phyloP scores from a whole-genome alignment of 2,888 invertebrate species.

The Sarcophaga rosellei region DNA sequence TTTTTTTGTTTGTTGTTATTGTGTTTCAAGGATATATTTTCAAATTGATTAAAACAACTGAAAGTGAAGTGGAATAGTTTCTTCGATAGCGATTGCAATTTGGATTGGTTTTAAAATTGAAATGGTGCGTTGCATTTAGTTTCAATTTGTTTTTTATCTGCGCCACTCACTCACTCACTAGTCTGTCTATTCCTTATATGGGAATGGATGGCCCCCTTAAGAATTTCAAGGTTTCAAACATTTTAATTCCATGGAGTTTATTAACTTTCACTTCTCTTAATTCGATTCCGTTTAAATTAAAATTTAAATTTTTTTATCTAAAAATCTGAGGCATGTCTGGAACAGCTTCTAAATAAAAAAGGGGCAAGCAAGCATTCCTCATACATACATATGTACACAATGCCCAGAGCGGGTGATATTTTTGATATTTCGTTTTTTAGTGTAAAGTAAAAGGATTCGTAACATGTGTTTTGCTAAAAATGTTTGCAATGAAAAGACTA shows the following conservation, averaged over 20 bases:
- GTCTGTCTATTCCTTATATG: slow-evolving; percentile 9
- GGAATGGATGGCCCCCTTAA: neutral
- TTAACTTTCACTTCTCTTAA: neutral
- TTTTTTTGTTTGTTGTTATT: slow-evolving; percentile 18
- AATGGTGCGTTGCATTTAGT: slow-evolving; percentile 34
- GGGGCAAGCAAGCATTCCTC: too few species aligned
- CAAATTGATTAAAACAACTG: slow-evolving; percentile 38
- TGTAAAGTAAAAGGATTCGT: too few species aligned
- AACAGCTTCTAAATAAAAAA: too few species aligned
- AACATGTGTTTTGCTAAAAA: too few species aligned
- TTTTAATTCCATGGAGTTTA: neutral
- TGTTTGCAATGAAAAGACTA: too few species aligned
- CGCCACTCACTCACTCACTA: too few species aligned
- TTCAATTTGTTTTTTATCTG: slow-evolving; percentile 14
- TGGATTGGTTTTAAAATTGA: neutral
- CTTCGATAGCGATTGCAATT: neutral
- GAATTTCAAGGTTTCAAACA: slow-evolving; percentile 41
- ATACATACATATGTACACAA: too few species aligned
- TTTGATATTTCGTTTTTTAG: too few species aligned
- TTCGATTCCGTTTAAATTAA: too few species aligned
- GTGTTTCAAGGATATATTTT: slow-evolving; percentile 52
- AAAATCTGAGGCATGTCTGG: too few species aligned
- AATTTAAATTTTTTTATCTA: too few species aligned
- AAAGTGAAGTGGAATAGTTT: slow-evolving; percentile 41
- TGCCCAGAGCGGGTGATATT: too few species aligned